These are phyloP conservation scores for Dryomyza anilis DNA, from an alignment of 2,888 invertebrate species.

Conservation along the genomic window DNA sequence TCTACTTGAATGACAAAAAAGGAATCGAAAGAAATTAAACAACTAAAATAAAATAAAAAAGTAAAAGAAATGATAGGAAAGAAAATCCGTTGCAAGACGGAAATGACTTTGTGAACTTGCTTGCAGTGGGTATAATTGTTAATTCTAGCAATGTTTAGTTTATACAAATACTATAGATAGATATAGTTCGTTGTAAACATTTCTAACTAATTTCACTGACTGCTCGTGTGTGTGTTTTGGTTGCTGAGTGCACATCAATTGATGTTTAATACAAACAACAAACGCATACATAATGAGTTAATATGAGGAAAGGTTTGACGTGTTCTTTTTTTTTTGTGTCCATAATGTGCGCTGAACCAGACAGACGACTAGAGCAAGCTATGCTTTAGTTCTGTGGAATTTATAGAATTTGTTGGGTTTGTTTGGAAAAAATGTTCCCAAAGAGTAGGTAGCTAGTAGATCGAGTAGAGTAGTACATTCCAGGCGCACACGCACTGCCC, in stretches of 20 bases:
- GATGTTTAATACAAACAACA: background rate
- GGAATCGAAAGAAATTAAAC: background rate
- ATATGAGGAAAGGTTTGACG: too few relatives aligned
- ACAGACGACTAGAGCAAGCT: background rate
- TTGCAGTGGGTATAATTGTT: background rate
- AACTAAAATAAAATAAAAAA: background rate
- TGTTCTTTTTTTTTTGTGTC: background rate
- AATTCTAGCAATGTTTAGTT: background rate
- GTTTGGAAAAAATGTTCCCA: too few relatives aligned
- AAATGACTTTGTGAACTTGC: conserved; percentile 5
- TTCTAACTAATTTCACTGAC: too few relatives aligned
- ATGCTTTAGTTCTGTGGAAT: conserved; percentile 3
- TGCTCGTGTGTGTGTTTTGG: too few relatives aligned
- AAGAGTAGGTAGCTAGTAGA: too few relatives aligned
- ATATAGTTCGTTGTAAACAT: background rate
- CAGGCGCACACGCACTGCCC: too few relatives aligned
- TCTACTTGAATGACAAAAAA: background rate
- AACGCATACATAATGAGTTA: conserved; percentile 5
- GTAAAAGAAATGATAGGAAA: background rate
- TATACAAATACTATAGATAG: background rate
- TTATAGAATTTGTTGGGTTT: conserved; percentile 2
- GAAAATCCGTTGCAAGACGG: conserved; percentile 9
- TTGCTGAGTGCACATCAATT: conserved; percentile 9
- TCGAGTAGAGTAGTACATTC: too few relatives aligned
- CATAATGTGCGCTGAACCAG: background rate